Evolutionary conservation across 2,797 vertebrate genomes (phyloP), one percentile per base, ranked within the genome.

Genomic region (Fistularia tabacaria): DNA sequence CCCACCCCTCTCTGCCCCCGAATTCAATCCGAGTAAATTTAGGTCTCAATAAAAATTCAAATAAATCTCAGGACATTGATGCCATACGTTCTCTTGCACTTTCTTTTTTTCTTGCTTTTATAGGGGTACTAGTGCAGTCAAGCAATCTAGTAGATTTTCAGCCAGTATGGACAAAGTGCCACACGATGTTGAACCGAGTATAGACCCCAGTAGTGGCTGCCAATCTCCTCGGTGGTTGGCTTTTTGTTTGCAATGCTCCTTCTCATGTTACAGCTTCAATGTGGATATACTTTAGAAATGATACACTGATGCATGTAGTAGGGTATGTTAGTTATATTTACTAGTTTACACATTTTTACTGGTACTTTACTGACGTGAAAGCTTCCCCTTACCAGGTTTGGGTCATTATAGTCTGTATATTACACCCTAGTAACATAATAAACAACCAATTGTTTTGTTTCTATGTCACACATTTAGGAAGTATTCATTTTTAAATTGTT

Each of bases 401-500:
- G 52, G 38, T 64, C 14, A 62, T 46, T 49, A 25, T 51, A 41
- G 63, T 49, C 68, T 62, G 45, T 51, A 46, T 54, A 53, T 72
- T 74, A 62, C 64, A 10, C 61, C 74, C 68, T 69, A 62, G 69
- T 36, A 59, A 66, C 11, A 15, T 80, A 76, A 85, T 73, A 69
- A 78, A 69, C 78, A 78, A 77, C 69, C 82, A 71, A 38, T 12
- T 46, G 41, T 54, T 54, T 49, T 54, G 54, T 49, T 47, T 60
- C 12, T 44, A 1, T 39, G 38, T 45, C 11, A 11, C 3, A 45
- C 42, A 43, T 57, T 47, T n/a, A 37, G 42, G 12, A 57, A 38
- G 1, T 25, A 51, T 40, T 46, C 38, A 63, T n/a, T n/a, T n/a
- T n/a, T n/a, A n/a, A n/a, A n/a, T n/a, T n/a, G n/a, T n/a, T n/a